Conservation (phyloP, 1,140 invertebrate genomes). For the Leptoteleia sp. region DNA sequence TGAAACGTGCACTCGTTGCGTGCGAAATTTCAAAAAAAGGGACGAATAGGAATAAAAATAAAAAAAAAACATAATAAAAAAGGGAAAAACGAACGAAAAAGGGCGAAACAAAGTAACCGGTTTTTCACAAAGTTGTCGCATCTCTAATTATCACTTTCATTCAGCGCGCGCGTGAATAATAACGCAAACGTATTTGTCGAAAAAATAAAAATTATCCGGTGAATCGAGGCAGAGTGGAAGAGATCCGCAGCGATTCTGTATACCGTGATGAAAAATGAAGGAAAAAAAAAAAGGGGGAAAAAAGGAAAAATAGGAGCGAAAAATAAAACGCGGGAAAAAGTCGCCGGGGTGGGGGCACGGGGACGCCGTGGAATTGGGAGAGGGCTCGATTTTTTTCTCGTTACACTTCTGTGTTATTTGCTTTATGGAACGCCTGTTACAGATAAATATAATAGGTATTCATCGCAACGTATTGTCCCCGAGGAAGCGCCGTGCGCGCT, state of each 20-base stretch:
- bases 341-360: neutral
- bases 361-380: conserved; percentile 44
- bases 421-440: too few species aligned
- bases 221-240: conserved; percentile 48
- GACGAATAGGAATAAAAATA: conserved; percentile 40
- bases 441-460: too few species aligned
- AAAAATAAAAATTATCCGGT: conserved; percentile 57
- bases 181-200: conserved; percentile 56
- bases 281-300: conserved; percentile 6
- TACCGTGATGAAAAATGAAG: conserved; percentile 33
- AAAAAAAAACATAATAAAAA: conserved; percentile 9
- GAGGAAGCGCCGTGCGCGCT: too few species aligned
- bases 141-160: conserved; percentile 58
- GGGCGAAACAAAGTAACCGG: conserved; percentile 53
- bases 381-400: too few species aligned
- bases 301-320: conserved; percentile 23
- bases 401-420: too few species aligned
- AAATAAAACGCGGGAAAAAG: conserved; percentile 72
- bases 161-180: conserved; percentile 52
- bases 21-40: conserved; percentile 40
- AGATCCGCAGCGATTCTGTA: conserved; percentile 47
- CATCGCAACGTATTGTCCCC: too few species aligned
- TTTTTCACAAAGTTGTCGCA: conserved; percentile 59
- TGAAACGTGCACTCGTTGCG: conserved; percentile 42
- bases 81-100: conserved; percentile 37